Percentiles rank a stretch among this genome's conserved stretches.
These are phyloP conservation scores for Euura lappo DNA, from an alignment of 1,140 invertebrate species.

Conservation along the genomic window DNA sequence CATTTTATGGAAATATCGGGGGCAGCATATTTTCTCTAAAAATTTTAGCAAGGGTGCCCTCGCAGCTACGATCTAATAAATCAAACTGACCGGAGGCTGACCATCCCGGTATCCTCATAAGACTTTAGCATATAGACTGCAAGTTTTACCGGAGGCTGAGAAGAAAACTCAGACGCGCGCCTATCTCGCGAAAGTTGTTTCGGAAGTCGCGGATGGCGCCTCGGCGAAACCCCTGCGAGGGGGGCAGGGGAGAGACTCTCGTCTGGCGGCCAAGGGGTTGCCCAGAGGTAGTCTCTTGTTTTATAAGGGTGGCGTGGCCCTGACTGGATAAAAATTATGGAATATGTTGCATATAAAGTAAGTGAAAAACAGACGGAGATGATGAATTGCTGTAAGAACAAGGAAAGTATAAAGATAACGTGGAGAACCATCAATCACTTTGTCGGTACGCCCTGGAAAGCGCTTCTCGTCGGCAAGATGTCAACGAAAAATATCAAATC, in stretches of 20 bases:
- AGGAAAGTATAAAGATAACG: conserved; percentile 20
- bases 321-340: conserved; percentile 62
- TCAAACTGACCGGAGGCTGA: conserved; percentile 6
- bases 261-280: background rate
- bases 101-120: background rate
- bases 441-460: background rate
- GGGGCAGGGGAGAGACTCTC: background rate
- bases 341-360: conserved; percentile 63
- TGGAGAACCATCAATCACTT: conserved; percentile 3
- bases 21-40: conserved; percentile 7
- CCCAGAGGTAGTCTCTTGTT: background rate
- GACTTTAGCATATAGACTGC: background rate
- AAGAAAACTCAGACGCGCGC: background rate
- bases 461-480: conserved; percentile 11
- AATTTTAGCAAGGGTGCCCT: background rate
- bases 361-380: conserved; percentile 61
- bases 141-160: background rate
- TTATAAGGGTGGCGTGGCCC: conserved; percentile 15
- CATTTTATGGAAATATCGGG: conserved; percentile 57
- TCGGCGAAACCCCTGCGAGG: background rate
- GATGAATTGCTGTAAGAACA: conserved; percentile 51
- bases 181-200: background rate
- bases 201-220: conserved; percentile 3
- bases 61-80: background rate
- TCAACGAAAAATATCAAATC: conserved; percentile 22